These are phyloP conservation scores for Microctonus hyperodae DNA, from an alignment of 2,888 invertebrate species.

Conservation along the genomic window DNA sequence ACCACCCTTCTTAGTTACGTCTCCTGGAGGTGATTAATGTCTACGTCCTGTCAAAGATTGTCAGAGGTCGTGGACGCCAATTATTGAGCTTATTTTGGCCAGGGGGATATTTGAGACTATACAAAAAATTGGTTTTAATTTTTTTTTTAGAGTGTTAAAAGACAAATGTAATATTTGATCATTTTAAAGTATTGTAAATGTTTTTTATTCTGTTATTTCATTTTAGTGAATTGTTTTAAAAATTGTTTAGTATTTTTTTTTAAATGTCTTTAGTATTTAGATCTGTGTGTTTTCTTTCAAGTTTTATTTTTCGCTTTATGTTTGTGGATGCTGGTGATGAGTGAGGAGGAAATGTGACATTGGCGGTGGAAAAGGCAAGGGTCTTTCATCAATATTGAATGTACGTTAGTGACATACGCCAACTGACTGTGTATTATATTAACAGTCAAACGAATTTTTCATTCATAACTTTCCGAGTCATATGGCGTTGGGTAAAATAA, in stretches of 20 bases:
- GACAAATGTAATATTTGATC: too few species aligned
- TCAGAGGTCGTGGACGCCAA: conserved; percentile 31
- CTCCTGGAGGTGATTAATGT: conserved; percentile 39
- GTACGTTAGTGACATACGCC: conserved; percentile 46
- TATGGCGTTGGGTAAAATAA: conserved; percentile 43
- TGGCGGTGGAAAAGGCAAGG: neutral
- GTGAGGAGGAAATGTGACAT: conserved; percentile 17
- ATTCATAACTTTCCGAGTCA: conserved; percentile 49
- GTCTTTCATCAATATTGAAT: conserved; percentile 56
- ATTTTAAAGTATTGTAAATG: too few species aligned
- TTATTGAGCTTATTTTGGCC: neutral
- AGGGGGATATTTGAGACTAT: too few species aligned
- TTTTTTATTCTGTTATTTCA: too few species aligned
- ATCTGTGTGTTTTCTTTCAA: neutral
- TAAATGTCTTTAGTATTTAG: neutral
- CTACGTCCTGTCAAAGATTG: conserved; percentile 39
- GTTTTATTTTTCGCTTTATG: neutral
- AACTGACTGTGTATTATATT: conserved; percentile 42
- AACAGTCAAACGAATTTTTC: conserved; percentile 44
- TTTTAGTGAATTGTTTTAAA: too few species aligned
- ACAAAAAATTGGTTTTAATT: neutral
- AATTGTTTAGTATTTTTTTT: too few species aligned
- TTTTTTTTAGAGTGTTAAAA: too few species aligned
- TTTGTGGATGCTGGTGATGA: neutral
- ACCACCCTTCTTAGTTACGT: conserved; percentile 5